Base-by-base conservation (phyloP, 2,797 vertebrate species). In the Tinamus major region DNA sequence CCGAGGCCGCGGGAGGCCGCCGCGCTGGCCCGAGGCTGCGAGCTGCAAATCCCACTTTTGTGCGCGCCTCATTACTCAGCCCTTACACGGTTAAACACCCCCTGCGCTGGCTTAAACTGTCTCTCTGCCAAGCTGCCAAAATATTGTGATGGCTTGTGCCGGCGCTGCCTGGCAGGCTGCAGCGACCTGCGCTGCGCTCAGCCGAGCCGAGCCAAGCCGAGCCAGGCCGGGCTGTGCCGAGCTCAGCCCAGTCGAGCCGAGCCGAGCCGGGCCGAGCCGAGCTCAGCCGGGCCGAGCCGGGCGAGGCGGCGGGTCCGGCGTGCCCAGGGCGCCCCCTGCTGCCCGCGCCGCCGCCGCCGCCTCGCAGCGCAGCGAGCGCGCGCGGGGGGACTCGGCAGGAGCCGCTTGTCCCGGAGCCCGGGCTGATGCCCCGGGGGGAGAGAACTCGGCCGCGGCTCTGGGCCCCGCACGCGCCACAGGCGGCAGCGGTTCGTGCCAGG, bases 281-380 rank as follows among this genome's bases (percentile, higher is more conserved):
- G 51, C 21, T 5, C 8, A 18, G 24, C 49, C 24, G 24, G 24
- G 49, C 49, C 23, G 23, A 6, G 24, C 51, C 7, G 27, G 14
- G 51, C 49, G 48, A 23, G 23, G 21, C 48, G 48, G 48, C 48
- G 21, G 48, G 48, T 49, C 48, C 48, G 48, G 48, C 48, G 48
- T 49, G 24, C 11, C 48, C 98, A 98, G 98, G 98, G 99, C 98
- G 98, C 98, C 99, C 98, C 99, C 99, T 98, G 98, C 98, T 98
- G 99, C 96, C 71, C 91, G 39, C 49, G 49, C 49, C 49, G 49
- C 49, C 49, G 42, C 42, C 49, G 12, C 49, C 12, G 49, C 12
- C 49, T 51, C 49, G 49, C 49, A 51, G 49, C 24, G 26, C 49
- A 12, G 24, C 49, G 11, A 24, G 49, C 49, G 24, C 49, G 11